phyloP scores from a whole-genome alignment of 2,888 invertebrate genomes.

The Cryptus viduatorius region DNA sequence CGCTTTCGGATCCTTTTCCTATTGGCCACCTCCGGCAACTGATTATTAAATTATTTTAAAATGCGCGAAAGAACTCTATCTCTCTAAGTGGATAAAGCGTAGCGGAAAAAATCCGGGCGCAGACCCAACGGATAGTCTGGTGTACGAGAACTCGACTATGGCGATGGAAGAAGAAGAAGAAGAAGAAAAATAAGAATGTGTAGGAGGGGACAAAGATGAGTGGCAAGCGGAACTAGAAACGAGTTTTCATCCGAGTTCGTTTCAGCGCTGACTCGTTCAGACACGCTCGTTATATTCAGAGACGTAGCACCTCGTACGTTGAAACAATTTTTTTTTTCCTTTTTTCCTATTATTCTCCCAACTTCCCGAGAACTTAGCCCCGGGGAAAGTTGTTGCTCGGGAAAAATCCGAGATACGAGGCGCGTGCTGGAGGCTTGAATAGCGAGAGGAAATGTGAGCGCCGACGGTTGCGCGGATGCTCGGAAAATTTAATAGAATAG shows the following conservation, averaged over 20 bases:
- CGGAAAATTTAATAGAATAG: constrained; percentile 51
- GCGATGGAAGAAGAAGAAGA: not conserved
- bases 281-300: constrained; percentile 27
- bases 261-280: not conserved
- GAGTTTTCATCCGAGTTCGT: constrained; percentile 23
- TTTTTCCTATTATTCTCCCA: not conserved
- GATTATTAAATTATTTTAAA: constrained; percentile 47
- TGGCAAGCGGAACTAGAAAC: constrained; percentile 28
- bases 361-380: constrained; percentile 12
- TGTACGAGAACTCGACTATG: not conserved
- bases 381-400: constrained; percentile 5
- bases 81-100: constrained; percentile 20
- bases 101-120: not conserved
- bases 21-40: constrained; percentile 18
- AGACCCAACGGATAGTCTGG: not conserved
- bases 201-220: constrained; percentile 1
- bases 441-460: not conserved
- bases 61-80: constrained; percentile 29
- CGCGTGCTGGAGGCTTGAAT: not conserved
- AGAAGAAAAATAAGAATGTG: constrained; percentile 2
- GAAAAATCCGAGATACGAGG: constrained; percentile 6
- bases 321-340: constrained; percentile 15
- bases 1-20: not conserved
- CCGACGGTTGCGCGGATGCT: not conserved
- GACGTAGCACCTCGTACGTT: constrained; percentile 2